A percentile compares a stretch with the other conserved stretches of the same genome.
Evolutionary conservation across 2,113 vertebrate species (phyloP).

Genomic region (Hyaena hyaena): DNA sequence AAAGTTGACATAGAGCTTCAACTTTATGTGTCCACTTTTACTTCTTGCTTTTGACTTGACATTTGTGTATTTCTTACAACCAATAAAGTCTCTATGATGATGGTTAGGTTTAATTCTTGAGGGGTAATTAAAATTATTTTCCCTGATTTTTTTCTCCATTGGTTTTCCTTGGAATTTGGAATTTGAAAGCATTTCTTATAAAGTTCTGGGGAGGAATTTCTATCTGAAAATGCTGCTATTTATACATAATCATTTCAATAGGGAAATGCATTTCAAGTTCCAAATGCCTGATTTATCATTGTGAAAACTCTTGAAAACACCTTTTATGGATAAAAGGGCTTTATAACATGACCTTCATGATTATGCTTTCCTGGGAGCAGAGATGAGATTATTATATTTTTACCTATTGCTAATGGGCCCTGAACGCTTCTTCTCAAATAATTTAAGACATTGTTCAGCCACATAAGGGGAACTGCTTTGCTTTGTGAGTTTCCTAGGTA

Average conservation of each 20-base stretch:
- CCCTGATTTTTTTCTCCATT: background rate
- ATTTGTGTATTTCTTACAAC: background rate
- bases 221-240: background rate
- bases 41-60: background rate
- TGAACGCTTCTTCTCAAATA: background rate
- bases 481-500: background rate
- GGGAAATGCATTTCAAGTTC: slow-evolving; percentile 4
- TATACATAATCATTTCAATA: background rate
- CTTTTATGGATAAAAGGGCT: background rate
- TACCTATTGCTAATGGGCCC: background rate
- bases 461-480: background rate
- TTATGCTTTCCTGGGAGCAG: background rate
- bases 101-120: background rate
- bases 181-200: background rate
- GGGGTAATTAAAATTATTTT: background rate
- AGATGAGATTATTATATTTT: background rate
- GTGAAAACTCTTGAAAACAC: background rate
- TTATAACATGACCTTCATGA: background rate
- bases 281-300: background rate
- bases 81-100: background rate
- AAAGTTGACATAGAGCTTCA: background rate
- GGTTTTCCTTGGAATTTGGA: background rate
- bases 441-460: background rate
- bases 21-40: background rate
- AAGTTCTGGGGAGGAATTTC: background rate